A percentile compares a stretch with the other conserved stretches of the same genome.
Conservation (phyloP, 1,140 invertebrate genomes). For the Drosophila tsacasi region DNA sequence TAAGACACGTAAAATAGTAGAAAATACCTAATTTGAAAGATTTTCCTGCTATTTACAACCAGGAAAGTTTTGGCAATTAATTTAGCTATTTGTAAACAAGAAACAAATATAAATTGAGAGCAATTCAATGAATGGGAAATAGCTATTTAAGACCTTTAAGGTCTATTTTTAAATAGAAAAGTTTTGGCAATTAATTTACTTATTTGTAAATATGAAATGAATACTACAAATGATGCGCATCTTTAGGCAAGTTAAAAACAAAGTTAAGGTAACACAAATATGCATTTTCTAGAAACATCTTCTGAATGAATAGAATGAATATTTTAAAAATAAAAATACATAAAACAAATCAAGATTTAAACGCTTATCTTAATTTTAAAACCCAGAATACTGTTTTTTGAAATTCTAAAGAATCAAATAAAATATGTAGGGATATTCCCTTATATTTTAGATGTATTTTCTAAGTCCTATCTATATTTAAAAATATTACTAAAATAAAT, state of each 20-base stretch:
- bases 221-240: too few species aligned
- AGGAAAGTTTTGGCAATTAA: neutral
- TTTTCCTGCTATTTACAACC: neutral
- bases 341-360: neutral
- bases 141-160: neutral
- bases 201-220: slow-evolving; percentile 1
- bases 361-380: too few species aligned
- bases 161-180: neutral
- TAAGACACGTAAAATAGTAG: neutral
- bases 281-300: neutral
- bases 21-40: neutral
- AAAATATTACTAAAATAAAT: too few species aligned
- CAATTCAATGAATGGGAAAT: neutral
- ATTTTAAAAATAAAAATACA: neutral
- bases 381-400: neutral
- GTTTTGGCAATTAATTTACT: too few species aligned
- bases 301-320: neutral
- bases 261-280: neutral
- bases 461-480: too few species aligned
- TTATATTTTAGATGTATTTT: too few species aligned
- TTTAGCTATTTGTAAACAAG: neutral
- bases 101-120: neutral
- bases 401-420: neutral
- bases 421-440: too few species aligned
- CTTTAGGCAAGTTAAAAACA: neutral